phyloP scores from a whole-genome alignment of 2,797 vertebrate genomes.

The Pygocentrus nattereri region DNA sequence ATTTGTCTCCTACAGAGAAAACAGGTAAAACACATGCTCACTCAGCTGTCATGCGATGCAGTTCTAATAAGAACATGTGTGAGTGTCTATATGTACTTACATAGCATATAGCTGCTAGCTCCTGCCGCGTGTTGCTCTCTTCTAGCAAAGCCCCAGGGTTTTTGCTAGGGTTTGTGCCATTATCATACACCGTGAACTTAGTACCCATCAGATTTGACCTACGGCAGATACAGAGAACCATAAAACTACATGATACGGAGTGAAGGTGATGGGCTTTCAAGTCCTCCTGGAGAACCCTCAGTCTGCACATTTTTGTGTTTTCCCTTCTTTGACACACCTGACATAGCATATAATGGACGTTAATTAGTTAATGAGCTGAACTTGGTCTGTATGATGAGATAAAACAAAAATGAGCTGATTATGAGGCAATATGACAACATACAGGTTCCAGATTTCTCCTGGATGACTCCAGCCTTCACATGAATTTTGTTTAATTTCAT shows the following conservation, averaged over 20 bases:
- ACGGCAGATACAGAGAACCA: background rate
- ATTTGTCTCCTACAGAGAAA: constrained; percentile 92
- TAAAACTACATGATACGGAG: background rate
- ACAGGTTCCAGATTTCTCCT: no score
- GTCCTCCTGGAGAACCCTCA: no score
- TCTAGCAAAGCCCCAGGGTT: constrained; percentile 84
- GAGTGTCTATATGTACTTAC: constrained; percentile 76
- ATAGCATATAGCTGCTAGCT: constrained; percentile 93
- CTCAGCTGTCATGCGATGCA: background rate
- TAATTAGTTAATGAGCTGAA: no score
- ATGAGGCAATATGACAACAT: no score
- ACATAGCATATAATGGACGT: no score
- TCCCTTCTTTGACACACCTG: no score
- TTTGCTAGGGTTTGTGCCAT: constrained; percentile 89
- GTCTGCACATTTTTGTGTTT: no score
- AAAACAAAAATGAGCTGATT: no score
- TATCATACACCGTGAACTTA: constrained; percentile 96
- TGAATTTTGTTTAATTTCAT: no score
- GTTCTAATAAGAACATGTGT: background rate
- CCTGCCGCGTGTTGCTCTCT: constrained; percentile 88
- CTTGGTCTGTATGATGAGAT: no score
- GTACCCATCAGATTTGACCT: constrained; percentile 99
- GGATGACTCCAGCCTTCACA: no score
- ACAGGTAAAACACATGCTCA: constrained; percentile 21
- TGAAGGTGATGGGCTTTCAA: no score